phyloP scores from a whole-genome alignment of 1,140 invertebrate species.

The Mamestra configurata region DNA sequence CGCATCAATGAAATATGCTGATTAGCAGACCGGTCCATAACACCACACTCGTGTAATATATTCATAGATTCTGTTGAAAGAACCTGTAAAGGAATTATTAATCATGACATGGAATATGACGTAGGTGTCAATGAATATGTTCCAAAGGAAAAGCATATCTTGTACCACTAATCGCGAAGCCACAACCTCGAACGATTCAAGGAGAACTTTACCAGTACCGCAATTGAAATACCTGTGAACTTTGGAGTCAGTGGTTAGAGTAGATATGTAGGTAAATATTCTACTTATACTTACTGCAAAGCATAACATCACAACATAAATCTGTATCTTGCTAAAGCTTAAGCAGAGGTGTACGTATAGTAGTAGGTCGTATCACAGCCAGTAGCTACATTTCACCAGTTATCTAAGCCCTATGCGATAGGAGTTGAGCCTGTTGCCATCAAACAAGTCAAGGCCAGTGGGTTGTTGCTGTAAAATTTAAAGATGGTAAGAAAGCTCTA shows the following conservation, averaged over 20 bases:
- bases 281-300: too few species aligned
- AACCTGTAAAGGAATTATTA: not conserved
- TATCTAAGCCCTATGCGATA: too few species aligned
- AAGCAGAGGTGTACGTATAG: too few species aligned
- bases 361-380: too few species aligned
- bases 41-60: not conserved
- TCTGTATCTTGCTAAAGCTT: too few species aligned
- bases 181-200: not conserved
- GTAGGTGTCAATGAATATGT: not conserved
- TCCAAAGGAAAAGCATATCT: not conserved
- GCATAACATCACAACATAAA: too few species aligned
- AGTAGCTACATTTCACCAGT: too few species aligned
- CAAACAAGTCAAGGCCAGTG: too few species aligned
- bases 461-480: too few species aligned
- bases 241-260: not conserved
- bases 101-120: not conserved
- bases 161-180: not conserved
- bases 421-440: too few species aligned
- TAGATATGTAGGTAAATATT: not conserved
- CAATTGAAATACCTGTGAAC: not conserved
- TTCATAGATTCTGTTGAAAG: conserved; percentile 18
- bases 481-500: too few species aligned
- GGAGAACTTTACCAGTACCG: not conserved
- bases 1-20: conserved; percentile 14
- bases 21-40: not conserved